Base-by-base conservation (phyloP, 2,797 vertebrate species). In the Falco biarmicus region DNA sequence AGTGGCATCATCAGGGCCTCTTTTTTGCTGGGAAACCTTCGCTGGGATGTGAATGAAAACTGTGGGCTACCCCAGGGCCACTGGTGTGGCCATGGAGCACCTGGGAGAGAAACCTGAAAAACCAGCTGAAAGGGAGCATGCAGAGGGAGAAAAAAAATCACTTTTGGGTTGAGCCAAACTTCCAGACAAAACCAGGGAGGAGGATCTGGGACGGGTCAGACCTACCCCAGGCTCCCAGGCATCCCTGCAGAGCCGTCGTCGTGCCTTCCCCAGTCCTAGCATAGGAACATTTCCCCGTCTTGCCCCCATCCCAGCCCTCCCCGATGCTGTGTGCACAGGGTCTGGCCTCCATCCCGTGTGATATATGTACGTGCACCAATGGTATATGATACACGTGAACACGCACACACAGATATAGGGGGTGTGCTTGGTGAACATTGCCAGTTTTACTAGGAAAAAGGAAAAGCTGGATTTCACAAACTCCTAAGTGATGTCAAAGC, bases 321-420 rank as follows among this genome's bases (percentile, higher is more conserved):
- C 20, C 2, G 3, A 9, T 0, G 1, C 20, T 59, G 19, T 4
- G 3, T n/a, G 7, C 3, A 28, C 41, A 25, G 18, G 57, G 10
- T 31, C 45, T 59, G 78, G 19, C 22, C 41, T 48, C 41, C 60
- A 13, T 3, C 26, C 64, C 3, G 0, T 18, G 43, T 11, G 32
- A 16, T 6, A 19, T 1, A 7, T 4, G 14, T 51, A 22, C 0
- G 1, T 41, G 84, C 48, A 13, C 22, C 26, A 16, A 1, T 28
- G 8, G 7, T 12, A 10, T 0, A 4, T 1, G 10, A 11, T 16
- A 37, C 2, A 1, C 2, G 2, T 0, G 26, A 41, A 34, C 34
- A 68, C 2, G 0, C 56, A 29, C 28, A 2, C 0, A 4, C 0
- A 12, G 66, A 50, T 43, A 4, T 0, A 39, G 45, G 22, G 54